Evolutionary conservation across 2,888 invertebrate species (phyloP).

Genomic region (Mystacides longicornis): DNA sequence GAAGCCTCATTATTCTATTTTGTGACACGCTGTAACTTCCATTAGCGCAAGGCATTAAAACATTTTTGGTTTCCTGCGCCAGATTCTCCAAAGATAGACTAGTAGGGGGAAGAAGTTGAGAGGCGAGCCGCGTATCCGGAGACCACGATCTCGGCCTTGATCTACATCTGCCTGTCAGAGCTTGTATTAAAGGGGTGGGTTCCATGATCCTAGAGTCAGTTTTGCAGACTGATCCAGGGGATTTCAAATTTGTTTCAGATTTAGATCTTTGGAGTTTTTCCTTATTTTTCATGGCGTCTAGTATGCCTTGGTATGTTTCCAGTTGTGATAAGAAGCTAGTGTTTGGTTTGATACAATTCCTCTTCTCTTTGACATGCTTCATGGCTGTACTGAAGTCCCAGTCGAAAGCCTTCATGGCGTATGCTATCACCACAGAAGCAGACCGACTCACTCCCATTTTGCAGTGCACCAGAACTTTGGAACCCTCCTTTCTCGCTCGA

Average conservation of each 20-base stretch:
- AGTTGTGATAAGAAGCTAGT: constrained; percentile 89
- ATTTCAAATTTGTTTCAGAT: constrained; percentile 84
- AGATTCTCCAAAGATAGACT: constrained; percentile 65
- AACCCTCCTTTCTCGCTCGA: constrained; percentile 81
- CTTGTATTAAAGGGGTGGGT: constrained; percentile 55
- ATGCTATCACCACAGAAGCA: constrained; percentile 96
- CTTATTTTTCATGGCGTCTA: constrained; percentile 94
- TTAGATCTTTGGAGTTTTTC: constrained; percentile 88
- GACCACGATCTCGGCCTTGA: constrained; percentile 67
- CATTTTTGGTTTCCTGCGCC: constrained; percentile 61
- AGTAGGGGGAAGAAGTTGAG: constrained; percentile 52
- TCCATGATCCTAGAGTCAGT: constrained; percentile 50
- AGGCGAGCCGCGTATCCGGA: constrained; percentile 58
- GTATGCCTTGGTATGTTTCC: constrained; percentile 91
- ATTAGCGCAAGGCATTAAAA: constrained; percentile 78
- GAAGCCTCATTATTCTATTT: constrained; percentile 79
- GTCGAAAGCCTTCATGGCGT: constrained; percentile 95
- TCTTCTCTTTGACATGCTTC: constrained; percentile 81
- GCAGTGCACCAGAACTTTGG: constrained; percentile 95
- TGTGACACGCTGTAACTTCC: constrained; percentile 87
- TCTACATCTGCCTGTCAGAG: constrained; percentile 40
- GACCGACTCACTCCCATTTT: constrained; percentile 99
- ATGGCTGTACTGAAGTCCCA: constrained; percentile 88
- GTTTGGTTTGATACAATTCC: constrained; percentile 95
- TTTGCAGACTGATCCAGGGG: constrained; percentile 53